Evolutionary conservation across 1,140 invertebrate genomes (phyloP), one percentile per base, ranked within the genome.

Genomic region (Stenopsyche tienmushanensis): DNA sequence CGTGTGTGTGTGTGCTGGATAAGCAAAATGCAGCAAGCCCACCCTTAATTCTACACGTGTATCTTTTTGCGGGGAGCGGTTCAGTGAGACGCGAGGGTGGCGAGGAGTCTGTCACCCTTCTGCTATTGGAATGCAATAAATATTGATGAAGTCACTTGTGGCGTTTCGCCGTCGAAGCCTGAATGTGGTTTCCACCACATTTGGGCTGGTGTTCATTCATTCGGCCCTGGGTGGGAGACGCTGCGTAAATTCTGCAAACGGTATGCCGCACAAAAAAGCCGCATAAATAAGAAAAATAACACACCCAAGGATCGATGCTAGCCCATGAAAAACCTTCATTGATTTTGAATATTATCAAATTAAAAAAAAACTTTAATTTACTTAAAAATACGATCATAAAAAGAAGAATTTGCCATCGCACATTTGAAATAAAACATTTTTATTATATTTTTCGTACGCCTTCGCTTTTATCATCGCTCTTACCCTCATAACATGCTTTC

Each of bases 91-190:
- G n/a, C n/a, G 29, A 13, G 29, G 29, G 13, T 34, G 29, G n/a
- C n/a, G n/a, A n/a, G n/a, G n/a, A n/a, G n/a, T n/a, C n/a, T n/a
- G n/a, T n/a, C n/a, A n/a, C n/a, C n/a, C 29, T 34, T 34, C 29
- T 34, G 29, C 29, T 54, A 54, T 64, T 45, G 62, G 50, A 53
- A 55, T 45, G 62, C 62, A 55, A 64, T 64, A 64, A 64, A 64
- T 64, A 64, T 64, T 64, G 62, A 64, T 64, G 62, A 64, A 64
- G 62, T 64, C 62, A 64, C 62, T 64, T 64, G 62, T 64, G 62
- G 52, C 57, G 44, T 49, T 60, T 29, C 26, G 41, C 25, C 59
- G 45, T 13, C 20, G 15, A 23, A 15, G 2, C 59, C 9, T 5
- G n/a, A 39, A n/a, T 42, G 21, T 57, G 15, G 53, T 42, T 18